Conservation (phyloP, 2,888 invertebrate species). For the Linnaemya vulpina region DNA sequence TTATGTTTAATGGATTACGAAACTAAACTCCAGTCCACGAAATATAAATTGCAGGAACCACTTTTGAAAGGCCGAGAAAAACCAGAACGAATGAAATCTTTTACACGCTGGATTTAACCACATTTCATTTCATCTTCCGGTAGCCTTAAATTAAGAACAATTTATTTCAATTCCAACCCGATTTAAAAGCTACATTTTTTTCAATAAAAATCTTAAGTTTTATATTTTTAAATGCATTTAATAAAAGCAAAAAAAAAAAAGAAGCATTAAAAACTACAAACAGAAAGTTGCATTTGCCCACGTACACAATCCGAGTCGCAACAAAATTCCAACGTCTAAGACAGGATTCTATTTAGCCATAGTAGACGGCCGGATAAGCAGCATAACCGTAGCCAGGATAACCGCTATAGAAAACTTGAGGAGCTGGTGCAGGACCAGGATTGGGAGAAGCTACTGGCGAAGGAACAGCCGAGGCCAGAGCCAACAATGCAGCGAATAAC, state of each 20-base stretch:
- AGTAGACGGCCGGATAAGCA: slow-evolving; percentile 70
- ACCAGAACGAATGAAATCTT: no score
- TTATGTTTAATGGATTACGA: no score
- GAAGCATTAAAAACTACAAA: neutral
- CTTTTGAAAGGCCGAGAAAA: no score
- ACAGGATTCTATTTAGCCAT: slow-evolving; percentile 60
- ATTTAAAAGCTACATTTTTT: neutral
- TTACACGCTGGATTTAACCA: no score
- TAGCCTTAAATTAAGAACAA: no score
- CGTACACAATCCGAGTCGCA: neutral
- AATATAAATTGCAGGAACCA: no score
- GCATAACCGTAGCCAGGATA: slow-evolving; percentile 69
- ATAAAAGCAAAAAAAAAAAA: slow-evolving; percentile 27
- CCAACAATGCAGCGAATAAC: slow-evolving; percentile 73
- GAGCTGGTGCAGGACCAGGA: slow-evolving; percentile 63
- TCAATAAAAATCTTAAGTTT: neutral
- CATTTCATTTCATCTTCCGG: no score
- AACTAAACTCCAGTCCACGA: no score
- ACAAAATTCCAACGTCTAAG: neutral
- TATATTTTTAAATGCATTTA: slow-evolving; percentile 35
- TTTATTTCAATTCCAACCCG: no score
- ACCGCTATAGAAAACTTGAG: slow-evolving; percentile 66
- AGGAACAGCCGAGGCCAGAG: slow-evolving; percentile 69
- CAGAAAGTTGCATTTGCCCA: neutral
- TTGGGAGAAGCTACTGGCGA: slow-evolving; percentile 67